Base-by-base conservation (phyloP, 2,888 invertebrate species). In the Leistus spinibarbis region DNA sequence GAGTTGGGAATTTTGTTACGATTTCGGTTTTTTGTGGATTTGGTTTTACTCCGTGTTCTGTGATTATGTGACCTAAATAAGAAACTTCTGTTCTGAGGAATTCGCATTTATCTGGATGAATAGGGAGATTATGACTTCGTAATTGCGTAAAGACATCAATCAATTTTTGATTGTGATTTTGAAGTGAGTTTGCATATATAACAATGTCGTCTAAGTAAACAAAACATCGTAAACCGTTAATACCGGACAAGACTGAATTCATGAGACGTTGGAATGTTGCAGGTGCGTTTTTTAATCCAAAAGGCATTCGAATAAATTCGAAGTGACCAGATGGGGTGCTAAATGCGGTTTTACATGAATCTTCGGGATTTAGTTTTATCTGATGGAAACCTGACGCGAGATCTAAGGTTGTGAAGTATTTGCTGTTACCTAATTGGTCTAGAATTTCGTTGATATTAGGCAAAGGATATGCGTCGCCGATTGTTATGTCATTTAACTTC, bases 191-290 rank as follows among this genome's bases (percentile, higher is more conserved):
- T 0, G 79, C 80, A 62, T 79, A 82, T 0, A 83, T 78, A 2
- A 83, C 81, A 1, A 83, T 80, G 70, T 83, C 84, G 69, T 84
- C 83, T 9, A 83, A 40, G 66, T 83, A 84, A 0, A 83, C 80
- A 7, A 83, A 77, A 68, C 82, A 83, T 77, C 81, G 79, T 3
- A 79, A 76, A 0, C 81, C 81, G 77, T 81, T 80, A 16, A 84
- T 56, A 1, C 83, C 83, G 24, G 79, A 54, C 3, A 85, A 75
- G 0, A 85, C 80, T 70, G 78, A 81, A 40, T 77, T 73, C 79
- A 79, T 80, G 2, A 78, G n/a, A 7, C 78, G 57, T 62, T 78
- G 79, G 57, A 80, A 78, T 1, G 76, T 77, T 20, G 60, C 24
- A 2, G 79, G 79, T 9, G 78, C 77, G 57, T 76, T 78, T 72